Base-by-base conservation (phyloP, 1,140 invertebrate species). In the Drosophila ercepeae region DNA sequence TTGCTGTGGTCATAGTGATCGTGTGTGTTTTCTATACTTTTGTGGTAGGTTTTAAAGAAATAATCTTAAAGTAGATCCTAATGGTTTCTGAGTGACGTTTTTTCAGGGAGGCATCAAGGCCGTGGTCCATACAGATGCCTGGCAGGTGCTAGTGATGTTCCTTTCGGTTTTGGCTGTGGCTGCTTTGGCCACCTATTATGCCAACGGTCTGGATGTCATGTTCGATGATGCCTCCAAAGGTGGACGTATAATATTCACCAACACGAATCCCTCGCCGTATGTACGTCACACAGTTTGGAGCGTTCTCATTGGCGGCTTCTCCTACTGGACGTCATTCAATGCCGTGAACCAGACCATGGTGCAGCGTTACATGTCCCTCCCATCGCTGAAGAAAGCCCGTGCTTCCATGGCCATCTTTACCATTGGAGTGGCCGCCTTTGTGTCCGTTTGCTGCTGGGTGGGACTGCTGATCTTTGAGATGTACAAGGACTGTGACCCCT, bases 21-120 rank as follows among this genome's bases (percentile, higher is more conserved):
- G 94, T 98, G 63, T 98, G 97, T 89, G 96, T 97, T 29, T 95
- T 98, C 91, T 99, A 98, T 84, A 98, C 97, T 23, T 94, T 96
- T 77, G 92, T 98, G 92, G 97, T 89, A 67, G 65, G 74, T 68
- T 53, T 16, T 9, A 8, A 3, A 25, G 6, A 4, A 27, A 9
- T n/a, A n/a, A n/a, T n/a, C n/a, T n/a, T n/a, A n/a, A n/a, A n/a
- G n/a, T n/a, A n/a, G n/a, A n/a, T n/a, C n/a, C n/a, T 21, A 21
- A 21, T 21, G 21, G 21, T 21, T 39, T 14, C 13, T 6, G 4
- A 18, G 7, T 34, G 3, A 6, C 3, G 7, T 0, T 89, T 91
- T 42, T 42, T 58, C 93, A 94, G 71, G 94, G 95, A 68, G 95
- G 95, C 34, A 92, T 96, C 21, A 94, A 94, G 89, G 96, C 97